Percentiles rank a stretch among this genome's conserved stretches.
phyloP scores from a whole-genome alignment of 2,797 vertebrate genomes.

The Anguilla anguilla region DNA sequence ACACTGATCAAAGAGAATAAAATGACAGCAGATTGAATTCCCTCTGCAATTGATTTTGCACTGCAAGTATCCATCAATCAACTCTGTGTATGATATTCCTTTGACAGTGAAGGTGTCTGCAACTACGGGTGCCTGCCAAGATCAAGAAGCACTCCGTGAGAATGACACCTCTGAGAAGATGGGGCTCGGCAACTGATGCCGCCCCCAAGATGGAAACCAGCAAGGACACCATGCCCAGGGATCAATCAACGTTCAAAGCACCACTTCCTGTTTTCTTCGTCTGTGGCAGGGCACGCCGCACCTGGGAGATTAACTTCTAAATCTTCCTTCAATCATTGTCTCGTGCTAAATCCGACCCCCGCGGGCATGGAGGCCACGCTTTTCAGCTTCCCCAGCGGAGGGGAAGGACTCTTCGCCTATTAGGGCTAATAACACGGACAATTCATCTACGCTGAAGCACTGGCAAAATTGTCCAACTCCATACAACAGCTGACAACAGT shows the following conservation, averaged over 20 bases:
- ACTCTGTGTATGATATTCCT: not conserved
- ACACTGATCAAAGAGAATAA: not conserved
- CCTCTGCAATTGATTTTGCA: not conserved
- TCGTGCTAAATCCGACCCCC: not conserved
- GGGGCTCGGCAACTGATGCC: not conserved
- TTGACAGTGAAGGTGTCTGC: not conserved
- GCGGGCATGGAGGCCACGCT: not conserved
- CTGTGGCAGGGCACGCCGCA: not conserved
- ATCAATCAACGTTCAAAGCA: not conserved
- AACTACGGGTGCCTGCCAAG: conserved; percentile 6
- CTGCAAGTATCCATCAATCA: not conserved
- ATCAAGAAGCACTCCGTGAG: not conserved
- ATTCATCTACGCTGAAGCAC: not conserved
- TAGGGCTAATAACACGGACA: not conserved
- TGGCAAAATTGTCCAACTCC: not conserved
- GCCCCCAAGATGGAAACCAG: not conserved
- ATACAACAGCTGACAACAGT: not conserved
- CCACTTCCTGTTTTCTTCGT: not conserved
- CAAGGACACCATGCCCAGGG: not conserved
- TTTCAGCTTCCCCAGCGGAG: not conserved
- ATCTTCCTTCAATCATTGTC: not conserved
- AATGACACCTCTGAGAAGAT: not conserved
- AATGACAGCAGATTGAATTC: not conserved
- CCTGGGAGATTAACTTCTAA: not conserved
- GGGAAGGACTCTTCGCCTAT: not conserved